Conservation (phyloP, 2,113 vertebrate genomes). For the Bagarius yarrelli region DNA sequence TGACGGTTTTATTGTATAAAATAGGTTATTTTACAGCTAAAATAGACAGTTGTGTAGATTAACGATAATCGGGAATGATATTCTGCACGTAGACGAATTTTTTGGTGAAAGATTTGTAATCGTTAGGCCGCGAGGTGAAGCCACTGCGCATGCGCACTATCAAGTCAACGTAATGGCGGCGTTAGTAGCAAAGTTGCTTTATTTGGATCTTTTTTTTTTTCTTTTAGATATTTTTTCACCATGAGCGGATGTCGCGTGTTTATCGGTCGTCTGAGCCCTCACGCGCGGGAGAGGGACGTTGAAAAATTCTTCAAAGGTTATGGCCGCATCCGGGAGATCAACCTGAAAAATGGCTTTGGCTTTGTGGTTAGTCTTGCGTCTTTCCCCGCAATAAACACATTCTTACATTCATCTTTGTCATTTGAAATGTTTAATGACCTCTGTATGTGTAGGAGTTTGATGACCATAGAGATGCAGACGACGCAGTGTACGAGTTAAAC, state of each 20-base stretch:
- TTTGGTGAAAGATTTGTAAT: not conserved
- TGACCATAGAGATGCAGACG: constrained; percentile 90
- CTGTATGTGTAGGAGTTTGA: constrained; percentile 81
- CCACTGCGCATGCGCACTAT: not conserved
- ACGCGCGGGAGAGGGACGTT: constrained; percentile 86
- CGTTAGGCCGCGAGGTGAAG: not conserved
- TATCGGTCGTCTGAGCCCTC: constrained; percentile 88
- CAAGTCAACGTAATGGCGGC: not conserved
- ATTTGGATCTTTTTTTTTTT: not conserved
- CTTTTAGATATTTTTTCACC: not conserved
- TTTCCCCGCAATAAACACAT: not conserved
- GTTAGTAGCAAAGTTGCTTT: not conserved
- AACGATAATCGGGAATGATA: not conserved
- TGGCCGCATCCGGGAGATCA: constrained; percentile 86
- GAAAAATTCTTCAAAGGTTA: constrained; percentile 95
- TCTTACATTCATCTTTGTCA: not conserved
- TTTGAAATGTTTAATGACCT: not conserved
- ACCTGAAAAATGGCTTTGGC: constrained; percentile 89
- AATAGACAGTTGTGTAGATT: not conserved
- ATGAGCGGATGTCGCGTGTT: constrained; percentile 91
- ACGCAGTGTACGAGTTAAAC: constrained; percentile 89
- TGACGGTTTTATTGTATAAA: not conserved
- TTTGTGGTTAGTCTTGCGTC: constrained; percentile 80
- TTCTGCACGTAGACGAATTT: not conserved
- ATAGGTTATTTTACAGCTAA: not conserved